A percentile compares a stretch with the other conserved stretches of the same genome.
These are phyloP conservation scores for Glyptemys insculpta DNA, from an alignment of 2,797 vertebrate species.

Conservation along the genomic window DNA sequence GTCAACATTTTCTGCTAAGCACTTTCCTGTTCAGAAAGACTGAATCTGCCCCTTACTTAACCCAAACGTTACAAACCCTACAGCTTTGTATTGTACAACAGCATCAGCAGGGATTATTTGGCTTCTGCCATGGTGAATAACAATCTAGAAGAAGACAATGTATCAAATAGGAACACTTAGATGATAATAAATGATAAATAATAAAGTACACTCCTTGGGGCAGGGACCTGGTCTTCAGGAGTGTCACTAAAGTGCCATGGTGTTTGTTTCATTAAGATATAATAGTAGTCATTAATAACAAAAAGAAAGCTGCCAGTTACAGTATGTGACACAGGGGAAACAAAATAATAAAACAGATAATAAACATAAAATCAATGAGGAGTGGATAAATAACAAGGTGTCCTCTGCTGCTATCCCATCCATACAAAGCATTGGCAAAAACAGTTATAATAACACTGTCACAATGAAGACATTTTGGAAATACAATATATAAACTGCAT, in stretches of 20 bases:
- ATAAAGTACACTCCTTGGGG: not conserved
- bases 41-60: conserved; percentile 69
- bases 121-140: conserved; percentile 26
- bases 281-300: not conserved
- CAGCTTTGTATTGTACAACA: conserved; percentile 42
- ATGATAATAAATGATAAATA: not conserved
- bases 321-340: not conserved
- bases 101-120: conserved; percentile 34
- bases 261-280: conserved; percentile 45
- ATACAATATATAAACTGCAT: not conserved
- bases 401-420: not conserved
- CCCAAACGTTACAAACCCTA: conserved; percentile 43
- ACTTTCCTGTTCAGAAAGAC: conserved; percentile 60
- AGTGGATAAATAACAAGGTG: not conserved
- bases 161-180: not conserved
- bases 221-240: not conserved
- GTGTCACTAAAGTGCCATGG: conserved; percentile 46
- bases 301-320: not conserved
- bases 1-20: conserved; percentile 55
- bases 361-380: conserved; percentile 2
- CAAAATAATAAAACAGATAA: not conserved
- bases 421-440: not conserved
- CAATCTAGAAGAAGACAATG: not conserved
- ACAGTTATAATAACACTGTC: not conserved
- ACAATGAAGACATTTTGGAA: not conserved